Conservation (phyloP, 1,140 invertebrate genomes). For the Hyles vespertilio region DNA sequence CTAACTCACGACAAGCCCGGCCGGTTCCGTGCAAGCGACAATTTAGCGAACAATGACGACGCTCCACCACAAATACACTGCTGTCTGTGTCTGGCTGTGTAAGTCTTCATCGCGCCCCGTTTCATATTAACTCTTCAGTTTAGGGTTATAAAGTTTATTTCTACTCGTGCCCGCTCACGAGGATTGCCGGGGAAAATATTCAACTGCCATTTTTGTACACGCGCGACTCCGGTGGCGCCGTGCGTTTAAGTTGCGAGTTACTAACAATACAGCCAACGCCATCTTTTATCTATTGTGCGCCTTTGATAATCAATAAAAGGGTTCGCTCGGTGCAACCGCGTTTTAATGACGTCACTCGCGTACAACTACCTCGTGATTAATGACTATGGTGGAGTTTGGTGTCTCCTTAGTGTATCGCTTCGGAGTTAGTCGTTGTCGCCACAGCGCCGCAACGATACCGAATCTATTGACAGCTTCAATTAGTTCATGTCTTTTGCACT, state of each 20-base stretch:
- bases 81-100: constrained; percentile 52
- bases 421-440: too few species aligned
- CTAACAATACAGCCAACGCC: constrained; percentile 62
- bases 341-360: constrained; percentile 25
- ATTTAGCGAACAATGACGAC: constrained; percentile 74
- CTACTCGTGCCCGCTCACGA: constrained; percentile 12
- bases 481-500: too few species aligned
- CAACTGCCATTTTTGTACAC: constrained; percentile 71
- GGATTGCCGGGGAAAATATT: constrained; percentile 65
- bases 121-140: constrained; percentile 26
- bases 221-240: constrained; percentile 69
- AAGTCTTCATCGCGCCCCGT: constrained; percentile 37
- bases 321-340: constrained; percentile 41
- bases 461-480: too few species aligned
- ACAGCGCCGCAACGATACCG: too few species aligned
- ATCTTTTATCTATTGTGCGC: constrained; percentile 69
- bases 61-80: constrained; percentile 63
- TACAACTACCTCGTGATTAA: constrained; percentile 5
- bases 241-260: constrained; percentile 55
- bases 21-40: constrained; percentile 71
- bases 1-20: constrained; percentile 67
- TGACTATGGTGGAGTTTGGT: constrained; percentile 2
- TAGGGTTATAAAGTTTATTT: constrained; percentile 23
- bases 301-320: constrained; percentile 70
- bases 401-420: neutral